Base-by-base conservation (phyloP, 2,797 vertebrate genomes). In the Pachyuromys duprasi region DNA sequence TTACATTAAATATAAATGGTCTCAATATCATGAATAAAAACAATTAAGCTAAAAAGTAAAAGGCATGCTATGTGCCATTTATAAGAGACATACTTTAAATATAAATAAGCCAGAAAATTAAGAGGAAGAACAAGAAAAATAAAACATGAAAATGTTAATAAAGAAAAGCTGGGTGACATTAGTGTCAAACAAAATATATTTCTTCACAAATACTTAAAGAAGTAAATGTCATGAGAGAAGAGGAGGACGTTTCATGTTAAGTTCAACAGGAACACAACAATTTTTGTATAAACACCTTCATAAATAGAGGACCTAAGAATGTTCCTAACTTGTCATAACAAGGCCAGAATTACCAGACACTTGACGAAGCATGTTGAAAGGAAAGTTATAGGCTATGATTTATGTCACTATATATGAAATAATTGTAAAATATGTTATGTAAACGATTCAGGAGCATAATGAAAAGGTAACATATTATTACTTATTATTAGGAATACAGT, bases 31-130 rank as follows among this genome's bases (percentile, higher is more conserved):
- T 9, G 7, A 92, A 69, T 87, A 11, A 90, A 93, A 80, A 53
- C 70, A 90, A 80, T n/a, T 57, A 76, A 39, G 39, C 26, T 86
- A 26, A 7, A 63, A 75, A 91, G 79, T 65, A 69, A 96, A 89
- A 79, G 33, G 13, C 4, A 45, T 28, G 82, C 26, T 67, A 26
- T 15, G 28, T 57, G 22, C 9, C 89, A 11, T 82, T 86, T 53
- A 63, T 6, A 81, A 81, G 53, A 90, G 60, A 84, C 17, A 36
- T 3, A 62, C 12, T 81, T 94, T 86, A 94, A 86, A 80, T 42
- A 82, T 78, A 63, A 89, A 83, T 39, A 86, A 57, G 8, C 9
- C 45, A 74, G 49, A 57, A 22, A 86, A 14, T 2, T 78, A 86
- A 89, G 22, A 96, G 33, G 2, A 18, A 12, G 15, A 80, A 80